Percentiles rank a stretch among this genome's conserved stretches.
phyloP scores from a whole-genome alignment of 2,797 vertebrate species.

The Liparis tanakae region DNA sequence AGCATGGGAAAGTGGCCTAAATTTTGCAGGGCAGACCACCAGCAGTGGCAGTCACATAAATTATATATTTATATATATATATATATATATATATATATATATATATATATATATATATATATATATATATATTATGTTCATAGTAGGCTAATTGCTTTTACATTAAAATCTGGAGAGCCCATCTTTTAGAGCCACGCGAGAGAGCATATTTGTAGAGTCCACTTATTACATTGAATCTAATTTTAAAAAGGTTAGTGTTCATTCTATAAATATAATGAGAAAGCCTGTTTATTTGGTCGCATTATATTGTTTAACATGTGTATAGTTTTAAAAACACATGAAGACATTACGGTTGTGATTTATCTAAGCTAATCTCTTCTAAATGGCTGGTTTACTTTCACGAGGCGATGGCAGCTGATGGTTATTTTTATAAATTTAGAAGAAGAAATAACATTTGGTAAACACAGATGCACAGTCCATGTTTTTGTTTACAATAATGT shows the following conservation, averaged over 20 bases:
- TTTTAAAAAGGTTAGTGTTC: neutral
- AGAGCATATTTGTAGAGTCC: neutral
- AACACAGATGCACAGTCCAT: too few relatives aligned
- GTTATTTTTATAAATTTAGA: neutral
- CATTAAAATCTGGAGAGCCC: neutral
- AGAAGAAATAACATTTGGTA: too few relatives aligned
- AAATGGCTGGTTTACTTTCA: neutral
- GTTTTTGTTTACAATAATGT: too few relatives aligned
- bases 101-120: neutral
- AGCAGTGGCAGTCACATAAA: conserved; percentile 29
- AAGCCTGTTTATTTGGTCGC: neutral
- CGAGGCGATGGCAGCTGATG: neutral
- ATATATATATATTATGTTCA: neutral
- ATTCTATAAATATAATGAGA: neutral
- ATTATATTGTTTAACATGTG: neutral
- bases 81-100: neutral
- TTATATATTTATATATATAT: neutral
- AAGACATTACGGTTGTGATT: neutral
- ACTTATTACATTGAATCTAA: too few relatives aligned
- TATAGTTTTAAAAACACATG: neutral
- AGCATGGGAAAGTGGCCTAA: conserved; percentile 58
- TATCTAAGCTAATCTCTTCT: neutral
- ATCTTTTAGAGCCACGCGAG: neutral
- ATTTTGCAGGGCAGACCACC: conserved; percentile 47
- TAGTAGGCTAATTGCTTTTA: neutral